A percentile compares a stretch with the other conserved stretches of the same genome.
Evolutionary conservation across 2,888 invertebrate species (phyloP).

Genomic region (Drosophila histrio): DNA sequence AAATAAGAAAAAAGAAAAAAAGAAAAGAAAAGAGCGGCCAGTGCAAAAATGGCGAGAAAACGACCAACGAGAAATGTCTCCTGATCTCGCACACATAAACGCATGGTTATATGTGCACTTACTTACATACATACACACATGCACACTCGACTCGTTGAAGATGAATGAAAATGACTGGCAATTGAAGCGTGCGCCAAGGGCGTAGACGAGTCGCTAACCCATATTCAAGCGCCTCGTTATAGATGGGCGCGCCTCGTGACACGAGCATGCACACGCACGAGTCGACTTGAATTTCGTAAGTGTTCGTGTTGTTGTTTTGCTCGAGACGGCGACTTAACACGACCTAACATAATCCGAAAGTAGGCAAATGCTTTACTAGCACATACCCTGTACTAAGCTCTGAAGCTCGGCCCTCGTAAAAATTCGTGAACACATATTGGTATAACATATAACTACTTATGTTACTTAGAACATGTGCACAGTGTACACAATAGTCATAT

Average conservation of each 20-base stretch:
- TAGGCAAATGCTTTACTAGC: background rate
- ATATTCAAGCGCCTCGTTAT: conserved; percentile 12
- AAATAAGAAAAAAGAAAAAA: conserved; percentile 31
- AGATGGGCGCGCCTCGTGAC: conserved; percentile 13
- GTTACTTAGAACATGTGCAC: no score
- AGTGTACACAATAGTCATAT: no score
- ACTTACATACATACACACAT: background rate
- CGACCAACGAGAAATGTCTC: conserved; percentile 61
- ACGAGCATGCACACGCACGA: conserved; percentile 5
- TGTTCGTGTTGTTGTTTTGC: background rate
- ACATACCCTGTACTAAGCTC: background rate
- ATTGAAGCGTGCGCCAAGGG: conserved; percentile 43
- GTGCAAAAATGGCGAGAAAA: conserved; percentile 60
- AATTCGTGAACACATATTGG: background rate
- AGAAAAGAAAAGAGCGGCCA: conserved; percentile 52
- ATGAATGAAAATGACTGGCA: conserved; percentile 51
- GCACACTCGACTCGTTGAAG: conserved; percentile 20
- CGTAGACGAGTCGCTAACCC: conserved; percentile 28
- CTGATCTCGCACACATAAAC: conserved; percentile 34
- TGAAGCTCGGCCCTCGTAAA: background rate
- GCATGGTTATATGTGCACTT: background rate
- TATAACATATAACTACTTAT: no score
- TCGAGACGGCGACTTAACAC: background rate
- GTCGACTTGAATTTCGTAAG: background rate
- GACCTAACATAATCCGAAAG: background rate